A percentile compares a stretch with the other conserved stretches of the same genome.
Conservation (phyloP, 2,797 vertebrate genomes). For the Urosaurus nigricauda region DNA sequence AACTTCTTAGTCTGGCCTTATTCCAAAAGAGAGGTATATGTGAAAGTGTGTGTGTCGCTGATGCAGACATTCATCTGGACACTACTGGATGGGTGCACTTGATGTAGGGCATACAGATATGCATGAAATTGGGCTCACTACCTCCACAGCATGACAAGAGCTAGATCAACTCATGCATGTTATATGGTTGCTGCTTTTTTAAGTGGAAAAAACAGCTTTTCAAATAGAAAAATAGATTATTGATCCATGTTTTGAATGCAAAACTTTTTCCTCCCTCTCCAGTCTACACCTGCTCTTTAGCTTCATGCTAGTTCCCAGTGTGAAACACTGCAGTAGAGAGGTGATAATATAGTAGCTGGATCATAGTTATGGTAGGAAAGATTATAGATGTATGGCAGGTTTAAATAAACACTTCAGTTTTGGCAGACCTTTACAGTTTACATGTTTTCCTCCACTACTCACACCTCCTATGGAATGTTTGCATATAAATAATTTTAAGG, state of each 20-base stretch:
- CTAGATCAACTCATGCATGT: not conserved
- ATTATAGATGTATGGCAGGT: slow-evolving; percentile 49
- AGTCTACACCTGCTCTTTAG: slow-evolving; percentile 40
- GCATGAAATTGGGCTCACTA: not conserved
- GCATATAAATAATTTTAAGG: not conserved
- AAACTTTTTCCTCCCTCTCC: slow-evolving; percentile 34
- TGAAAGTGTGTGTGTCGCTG: too few relatives aligned
- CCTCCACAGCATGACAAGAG: not conserved
- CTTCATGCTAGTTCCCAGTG: slow-evolving; percentile 35
- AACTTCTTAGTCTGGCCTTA: slow-evolving; percentile 4
- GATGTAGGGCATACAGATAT: not conserved
- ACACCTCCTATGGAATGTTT: slow-evolving; percentile 23
- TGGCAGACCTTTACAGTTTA: slow-evolving; percentile 34
- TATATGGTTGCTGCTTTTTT: not conserved
- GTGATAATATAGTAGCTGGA: slow-evolving; percentile 48
- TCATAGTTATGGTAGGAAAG: slow-evolving; percentile 36
- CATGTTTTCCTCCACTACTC: slow-evolving; percentile 25
- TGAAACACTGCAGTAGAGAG: slow-evolving; percentile 32
- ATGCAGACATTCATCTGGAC: not conserved
- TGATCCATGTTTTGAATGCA: slow-evolving; percentile 43
- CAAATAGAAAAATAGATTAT: slow-evolving; percentile 13
- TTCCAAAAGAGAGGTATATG: not conserved
- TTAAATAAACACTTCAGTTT: slow-evolving; percentile 61
- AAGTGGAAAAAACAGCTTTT: not conserved
- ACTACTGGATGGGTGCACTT: not conserved